These are phyloP conservation scores for Pomatorhinus ruficollis DNA, from an alignment of 2,113 vertebrate genomes.

Conservation along the genomic window DNA sequence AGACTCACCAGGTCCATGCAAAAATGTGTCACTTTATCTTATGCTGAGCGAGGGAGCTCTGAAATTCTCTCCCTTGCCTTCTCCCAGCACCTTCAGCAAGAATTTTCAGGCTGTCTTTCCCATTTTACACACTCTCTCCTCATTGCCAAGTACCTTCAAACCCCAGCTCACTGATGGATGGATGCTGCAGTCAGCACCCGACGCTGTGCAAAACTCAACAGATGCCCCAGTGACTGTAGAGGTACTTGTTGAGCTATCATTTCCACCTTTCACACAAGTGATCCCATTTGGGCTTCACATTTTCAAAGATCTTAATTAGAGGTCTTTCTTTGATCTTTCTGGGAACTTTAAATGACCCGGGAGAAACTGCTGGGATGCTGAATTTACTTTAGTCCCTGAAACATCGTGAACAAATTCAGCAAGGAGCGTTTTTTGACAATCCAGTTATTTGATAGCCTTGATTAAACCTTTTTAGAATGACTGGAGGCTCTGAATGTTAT, in stretches of 20 bases:
- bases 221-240: fast-evolving
- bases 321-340: background rate
- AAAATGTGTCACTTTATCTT: fast-evolving
- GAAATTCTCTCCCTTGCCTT: background rate
- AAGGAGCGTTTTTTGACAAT: background rate
- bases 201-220: fast-evolving
- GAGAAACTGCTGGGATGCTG: background rate
- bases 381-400: background rate
- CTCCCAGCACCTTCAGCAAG: background rate
- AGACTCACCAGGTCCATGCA: background rate
- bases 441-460: constrained; percentile 49
- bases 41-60: background rate
- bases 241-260: background rate
- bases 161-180: fast-evolving
- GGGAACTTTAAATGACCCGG: background rate
- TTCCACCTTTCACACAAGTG: background rate
- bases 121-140: background rate
- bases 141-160: background rate
- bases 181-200: fast-evolving
- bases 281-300: background rate
- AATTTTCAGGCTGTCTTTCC: background rate
- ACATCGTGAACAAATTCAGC: constrained; percentile 14
- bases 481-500: constrained; percentile 28
- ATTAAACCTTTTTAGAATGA: constrained; percentile 56
- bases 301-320: background rate